Evolutionary conservation across 1,140 invertebrate species (phyloP), one percentile per base, ranked within the genome.

Genomic region (Dreissena polymorpha): DNA sequence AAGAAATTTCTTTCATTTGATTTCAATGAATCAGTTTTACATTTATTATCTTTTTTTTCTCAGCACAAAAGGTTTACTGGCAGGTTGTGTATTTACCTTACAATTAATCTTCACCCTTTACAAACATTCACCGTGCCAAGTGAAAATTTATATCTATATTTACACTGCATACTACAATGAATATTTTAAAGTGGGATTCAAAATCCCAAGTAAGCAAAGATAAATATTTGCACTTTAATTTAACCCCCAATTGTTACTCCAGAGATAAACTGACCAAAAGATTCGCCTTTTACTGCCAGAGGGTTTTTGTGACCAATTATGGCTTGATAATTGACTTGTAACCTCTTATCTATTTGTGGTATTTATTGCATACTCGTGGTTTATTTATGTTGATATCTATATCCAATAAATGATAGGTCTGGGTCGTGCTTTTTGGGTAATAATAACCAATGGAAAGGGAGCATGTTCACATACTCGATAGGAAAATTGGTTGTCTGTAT

Each of bases 371-470:
- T 64, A 53, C 67, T 57, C 53, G 51, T 70, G 53, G 18, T 55
- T 53, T 55, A 67, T 77, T 39, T 69, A 27, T 25, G 67, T 78
- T 69, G 27, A 69, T 68, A 67, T 49, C 74, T 6, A 64, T 25
- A 27, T 69, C 69, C 65, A 55, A 78, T 78, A 78, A 80, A 80
- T 74, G 50, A 75, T 83, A 29, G 80, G 63, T 69, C 60, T 82
- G 50, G 29, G n/a, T 23, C 25, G 67, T 60, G 16, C 53, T 39
- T 39, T 39, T 39, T n/a, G n/a, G 39, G 39, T 39, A 8, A 39
- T 5, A 5, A 39, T 39, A 39, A 39, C 39, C 39, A 5, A n/a
- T n/a, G n/a, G n/a, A n/a, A n/a, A n/a, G n/a, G 39, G 2, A 39
- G 39, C 3, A 39, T 39, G 8, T 39, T 39, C 39, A 39, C 39